Evolutionary conservation across 37 sponge, comb jelly and placozoan species (phyloP), one percentile per base, ranked within the genome.

Genomic region (Spongilla lacustris): DNA sequence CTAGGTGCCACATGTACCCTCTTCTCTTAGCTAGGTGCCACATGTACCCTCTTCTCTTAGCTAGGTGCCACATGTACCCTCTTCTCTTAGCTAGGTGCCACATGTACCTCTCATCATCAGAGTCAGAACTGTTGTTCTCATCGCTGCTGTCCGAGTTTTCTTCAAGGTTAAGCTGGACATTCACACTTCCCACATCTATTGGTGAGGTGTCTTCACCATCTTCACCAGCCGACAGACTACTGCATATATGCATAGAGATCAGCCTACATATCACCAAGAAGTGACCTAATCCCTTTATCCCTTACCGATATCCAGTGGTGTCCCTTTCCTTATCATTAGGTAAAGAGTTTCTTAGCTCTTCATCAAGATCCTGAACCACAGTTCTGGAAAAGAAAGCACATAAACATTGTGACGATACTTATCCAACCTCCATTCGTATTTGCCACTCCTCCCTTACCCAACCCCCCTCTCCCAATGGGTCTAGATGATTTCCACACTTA

Each of bases 121-220:
- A 86, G 66, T 86, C 86, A 41, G 85, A 84, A 66, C 85, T 84
- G 28, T 71, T 82, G 69, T 83, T 83, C 0, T 83, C 74, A 37
- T 82, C 82, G 50, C 72, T 71, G 73, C 49, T 48, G 72, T 74
- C 83, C 0, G 73, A 73, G 24, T 74, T 24, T 14, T 74, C 35
- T 1, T 19, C 76, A 14, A 17, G 58, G 58, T 58, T 58, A 41
- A 41, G 41, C 6, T 6, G 41, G 6, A 41, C 41, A 6, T 41
- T 58, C 58, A 58, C 58, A 14, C 58, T 58, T 14, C 58, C 58
- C 14, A 58, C 58, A 58, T 58, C 58, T 17, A 58, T 8, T 14
- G 58, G 58, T 17, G 58, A 6, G 11, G 19, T 58, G 58, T 58
- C 58, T 8, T 46, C 46, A 46, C 46, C 46, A 58, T 58, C 58